Conservation (phyloP, 2,888 invertebrate species). For the Petrolisthes cinctipes region DNA sequence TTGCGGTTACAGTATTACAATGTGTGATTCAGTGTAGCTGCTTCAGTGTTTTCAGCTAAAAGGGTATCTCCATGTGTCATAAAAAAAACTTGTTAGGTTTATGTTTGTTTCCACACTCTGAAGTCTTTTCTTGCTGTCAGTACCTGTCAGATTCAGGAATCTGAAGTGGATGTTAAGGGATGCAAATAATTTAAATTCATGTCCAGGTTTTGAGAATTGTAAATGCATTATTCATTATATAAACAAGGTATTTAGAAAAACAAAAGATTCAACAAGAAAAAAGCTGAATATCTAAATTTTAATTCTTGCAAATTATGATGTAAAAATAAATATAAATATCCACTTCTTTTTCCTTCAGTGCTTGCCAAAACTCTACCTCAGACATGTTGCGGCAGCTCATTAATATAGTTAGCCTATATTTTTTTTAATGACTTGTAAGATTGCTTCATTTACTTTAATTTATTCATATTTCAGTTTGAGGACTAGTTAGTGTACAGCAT, state of each 20-base stretch:
- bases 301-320: background rate
- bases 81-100: slow-evolving; percentile 19
- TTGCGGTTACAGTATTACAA: background rate
- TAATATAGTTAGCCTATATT: no score
- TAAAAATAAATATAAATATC: slow-evolving; percentile 14
- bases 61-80: slow-evolving; percentile 34
- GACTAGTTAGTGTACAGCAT: no score
- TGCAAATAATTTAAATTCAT: no score
- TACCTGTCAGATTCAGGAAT: slow-evolving; percentile 44
- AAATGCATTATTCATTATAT: no score
- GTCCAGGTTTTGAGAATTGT: no score
- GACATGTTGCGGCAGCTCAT: slow-evolving; percentile 42
- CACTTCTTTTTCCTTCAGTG: slow-evolving; percentile 46
- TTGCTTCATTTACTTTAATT: no score
- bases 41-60: slow-evolving; percentile 4
- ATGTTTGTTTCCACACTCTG: slow-evolving; percentile 1
- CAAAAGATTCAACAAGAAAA: no score
- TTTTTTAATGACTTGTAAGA: no score
- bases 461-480: no score
- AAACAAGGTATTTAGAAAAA: no score
- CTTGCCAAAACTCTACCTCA: slow-evolving; percentile 55
- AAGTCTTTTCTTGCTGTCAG: slow-evolving; percentile 39
- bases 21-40: background rate
- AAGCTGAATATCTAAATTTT: background rate
- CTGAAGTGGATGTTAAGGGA: slow-evolving; percentile 29